Percentiles rank a stretch among this genome's conserved stretches.
Conservation (phyloP, 2,797 vertebrate genomes). For the Silurus aristotelis region DNA sequence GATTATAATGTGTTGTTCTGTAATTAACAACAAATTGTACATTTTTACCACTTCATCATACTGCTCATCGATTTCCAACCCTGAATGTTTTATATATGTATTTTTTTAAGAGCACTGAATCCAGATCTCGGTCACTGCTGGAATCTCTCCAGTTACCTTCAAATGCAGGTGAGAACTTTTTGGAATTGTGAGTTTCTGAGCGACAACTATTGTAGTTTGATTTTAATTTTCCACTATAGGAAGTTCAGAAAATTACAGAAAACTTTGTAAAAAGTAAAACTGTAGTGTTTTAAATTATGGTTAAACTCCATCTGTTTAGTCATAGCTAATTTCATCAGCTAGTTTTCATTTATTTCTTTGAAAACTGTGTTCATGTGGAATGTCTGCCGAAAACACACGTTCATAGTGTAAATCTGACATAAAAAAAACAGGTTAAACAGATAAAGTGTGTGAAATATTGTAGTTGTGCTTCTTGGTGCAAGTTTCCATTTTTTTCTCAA, state of each 20-base stretch:
- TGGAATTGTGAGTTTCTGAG: background rate
- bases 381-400: too few relatives aligned
- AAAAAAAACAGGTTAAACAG: too few relatives aligned
- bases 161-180: slow-evolving; percentile 72
- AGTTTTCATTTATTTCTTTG: background rate
- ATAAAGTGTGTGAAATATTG: too few relatives aligned
- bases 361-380: too few relatives aligned
- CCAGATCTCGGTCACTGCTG: slow-evolving; percentile 60
- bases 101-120: slow-evolving; percentile 36
- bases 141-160: slow-evolving; percentile 69
- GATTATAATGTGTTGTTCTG: background rate
- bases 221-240: background rate
- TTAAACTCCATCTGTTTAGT: background rate
- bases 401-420: too few relatives aligned
- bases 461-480: too few relatives aligned
- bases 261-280: background rate
- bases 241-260: background rate
- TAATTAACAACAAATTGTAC: background rate
- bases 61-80: background rate
- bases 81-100: background rate
- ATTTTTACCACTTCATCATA: background rate
- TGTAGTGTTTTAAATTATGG: background rate
- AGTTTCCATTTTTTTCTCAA: too few relatives aligned
- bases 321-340: background rate
- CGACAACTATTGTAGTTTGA: background rate